phyloP scores from a whole-genome alignment of 2,888 invertebrate species.

The Hirtodrosophila trivittata region DNA sequence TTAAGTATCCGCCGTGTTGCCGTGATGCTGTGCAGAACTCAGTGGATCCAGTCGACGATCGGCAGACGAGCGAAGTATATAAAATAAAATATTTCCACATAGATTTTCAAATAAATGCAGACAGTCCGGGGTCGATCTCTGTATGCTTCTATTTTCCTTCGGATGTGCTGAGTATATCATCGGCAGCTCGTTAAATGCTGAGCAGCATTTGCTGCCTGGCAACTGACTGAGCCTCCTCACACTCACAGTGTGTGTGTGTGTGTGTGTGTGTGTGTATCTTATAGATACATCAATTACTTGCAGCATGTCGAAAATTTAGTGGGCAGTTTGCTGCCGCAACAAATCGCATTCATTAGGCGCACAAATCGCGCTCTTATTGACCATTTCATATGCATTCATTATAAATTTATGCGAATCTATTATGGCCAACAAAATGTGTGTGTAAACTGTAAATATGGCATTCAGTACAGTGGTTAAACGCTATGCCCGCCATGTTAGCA shows the following conservation, averaged over 20 bases:
- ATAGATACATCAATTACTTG: conserved; percentile 56
- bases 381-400: conserved; percentile 50
- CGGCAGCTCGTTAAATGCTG: conserved; percentile 60
- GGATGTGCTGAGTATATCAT: conserved; percentile 45
- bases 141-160: background rate
- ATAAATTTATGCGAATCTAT: conserved; percentile 65
- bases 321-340: conserved; percentile 61
- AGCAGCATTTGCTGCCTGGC: background rate
- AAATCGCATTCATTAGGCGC: conserved; percentile 70
- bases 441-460: conserved; percentile 68
- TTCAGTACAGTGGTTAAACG: conserved; percentile 70
- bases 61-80: conserved; percentile 65
- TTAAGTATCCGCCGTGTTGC: conserved; percentile 38
- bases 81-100: conserved; percentile 74
- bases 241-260: background rate
- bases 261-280: conserved; percentile 12
- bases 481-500: conserved; percentile 51
- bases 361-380: conserved; percentile 68
- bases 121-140: no score
- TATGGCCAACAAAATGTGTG: conserved; percentile 53
- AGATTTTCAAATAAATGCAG: conserved; percentile 48
- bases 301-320: conserved; percentile 52
- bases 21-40: conserved; percentile 66
- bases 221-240: no score
- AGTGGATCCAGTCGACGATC: conserved; percentile 16